Evolutionary conservation across 2,113 vertebrate species (phyloP).

Genomic region (Phyllostomus discolor): DNA sequence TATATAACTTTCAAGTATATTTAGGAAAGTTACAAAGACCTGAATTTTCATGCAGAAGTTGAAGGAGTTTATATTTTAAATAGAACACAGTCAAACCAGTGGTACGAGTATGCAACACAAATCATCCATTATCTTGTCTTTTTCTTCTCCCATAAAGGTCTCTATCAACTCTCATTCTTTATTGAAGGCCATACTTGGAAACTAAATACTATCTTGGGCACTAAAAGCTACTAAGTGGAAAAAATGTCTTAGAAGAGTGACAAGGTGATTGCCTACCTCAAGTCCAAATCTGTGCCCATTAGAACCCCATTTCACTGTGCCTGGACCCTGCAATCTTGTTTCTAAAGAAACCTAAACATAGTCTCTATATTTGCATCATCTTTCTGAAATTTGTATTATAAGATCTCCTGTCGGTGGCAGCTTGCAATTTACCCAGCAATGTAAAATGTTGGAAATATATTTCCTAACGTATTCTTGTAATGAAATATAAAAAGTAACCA

Average conservation of each 20-base stretch:
- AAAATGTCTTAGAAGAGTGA: slow-evolving; percentile 40
- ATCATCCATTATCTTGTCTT: slow-evolving; percentile 44
- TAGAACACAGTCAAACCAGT: neutral
- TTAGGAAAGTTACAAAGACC: neutral
- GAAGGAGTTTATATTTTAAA: neutral
- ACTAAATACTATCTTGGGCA: slow-evolving; percentile 22
- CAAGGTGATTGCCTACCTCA: slow-evolving; percentile 51
- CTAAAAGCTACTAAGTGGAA: slow-evolving; percentile 37
- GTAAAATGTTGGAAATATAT: slow-evolving; percentile 35
- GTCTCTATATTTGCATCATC: slow-evolving; percentile 6
- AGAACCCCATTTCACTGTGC: slow-evolving; percentile 12
- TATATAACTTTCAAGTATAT: neutral
- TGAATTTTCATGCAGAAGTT: slow-evolving; percentile 3
- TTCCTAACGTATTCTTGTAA: slow-evolving; percentile 37
- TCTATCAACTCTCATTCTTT: slow-evolving; percentile 32
- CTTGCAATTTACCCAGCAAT: slow-evolving; percentile 40
- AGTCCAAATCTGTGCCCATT: slow-evolving; percentile 25
- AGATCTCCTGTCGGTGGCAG: neutral
- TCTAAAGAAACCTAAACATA: slow-evolving; percentile 48
- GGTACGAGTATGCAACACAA: neutral
- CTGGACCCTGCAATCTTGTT: slow-evolving; percentile 44
- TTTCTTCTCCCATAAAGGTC: neutral
- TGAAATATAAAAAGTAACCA: slow-evolving; percentile 37
- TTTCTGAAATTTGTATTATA: slow-evolving; percentile 29
- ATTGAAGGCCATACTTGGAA: slow-evolving; percentile 15